phyloP scores from a whole-genome alignment of 2,888 invertebrate species.

The Phengaris arion region DNA sequence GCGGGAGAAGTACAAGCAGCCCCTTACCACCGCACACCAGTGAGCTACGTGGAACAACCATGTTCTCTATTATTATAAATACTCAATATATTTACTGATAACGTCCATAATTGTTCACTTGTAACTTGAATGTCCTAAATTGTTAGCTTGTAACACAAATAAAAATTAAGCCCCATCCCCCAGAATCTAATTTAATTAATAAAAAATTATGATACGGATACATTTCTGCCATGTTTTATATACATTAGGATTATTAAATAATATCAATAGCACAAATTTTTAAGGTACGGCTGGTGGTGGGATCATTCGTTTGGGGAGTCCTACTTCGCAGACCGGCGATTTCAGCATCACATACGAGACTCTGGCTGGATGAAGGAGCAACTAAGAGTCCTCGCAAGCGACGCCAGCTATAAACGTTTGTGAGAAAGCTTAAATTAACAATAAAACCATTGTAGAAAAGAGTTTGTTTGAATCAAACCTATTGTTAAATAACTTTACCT shows the following conservation, averaged over 20 bases:
- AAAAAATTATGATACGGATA: not conserved
- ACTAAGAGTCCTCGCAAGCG: slow-evolving; percentile 57
- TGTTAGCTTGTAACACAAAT: too few relatives aligned
- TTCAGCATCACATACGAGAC: slow-evolving; percentile 70
- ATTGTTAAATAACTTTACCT: not conserved
- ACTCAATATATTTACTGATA: too few relatives aligned
- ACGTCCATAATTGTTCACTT: too few relatives aligned
- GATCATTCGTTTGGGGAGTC: slow-evolving; percentile 39
- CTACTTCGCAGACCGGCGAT: slow-evolving; percentile 45
- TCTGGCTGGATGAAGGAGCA: slow-evolving; percentile 69
- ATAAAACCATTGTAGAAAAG: not conserved
- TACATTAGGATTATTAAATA: not conserved
- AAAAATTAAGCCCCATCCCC: too few relatives aligned
- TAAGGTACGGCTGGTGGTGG: slow-evolving; percentile 69
- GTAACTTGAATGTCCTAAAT: too few relatives aligned
- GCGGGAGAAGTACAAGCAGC: slow-evolving; percentile 45
- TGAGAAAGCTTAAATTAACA: slow-evolving; percentile 26
- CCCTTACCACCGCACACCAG: slow-evolving; percentile 54
- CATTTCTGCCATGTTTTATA: not conserved
- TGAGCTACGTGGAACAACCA: slow-evolving; percentile 33
- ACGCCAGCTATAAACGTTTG: slow-evolving; percentile 48
- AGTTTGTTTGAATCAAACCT: not conserved
- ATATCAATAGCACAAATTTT: not conserved
- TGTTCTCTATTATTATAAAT: not conserved
- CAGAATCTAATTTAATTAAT: not conserved